Percentiles rank a stretch among this genome's conserved stretches.
Evolutionary conservation across 2,113 vertebrate genomes (phyloP).

Genomic region (Lepisosteus oculatus): DNA sequence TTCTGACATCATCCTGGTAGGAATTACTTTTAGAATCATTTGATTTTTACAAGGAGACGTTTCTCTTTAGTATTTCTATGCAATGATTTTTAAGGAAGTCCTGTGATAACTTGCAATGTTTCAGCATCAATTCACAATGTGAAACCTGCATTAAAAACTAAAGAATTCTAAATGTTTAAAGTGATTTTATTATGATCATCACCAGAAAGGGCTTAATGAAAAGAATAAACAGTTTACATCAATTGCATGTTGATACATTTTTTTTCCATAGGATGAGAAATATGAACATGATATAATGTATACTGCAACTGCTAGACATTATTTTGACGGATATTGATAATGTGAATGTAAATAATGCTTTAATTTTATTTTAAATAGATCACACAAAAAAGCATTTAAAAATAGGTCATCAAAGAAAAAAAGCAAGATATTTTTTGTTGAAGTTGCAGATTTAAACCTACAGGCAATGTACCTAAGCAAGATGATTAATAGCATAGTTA

Average conservation of each 20-base stretch:
- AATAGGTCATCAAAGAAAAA: constrained; percentile 21
- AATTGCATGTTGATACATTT: too few species aligned
- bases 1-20: neutral
- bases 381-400: too few species aligned
- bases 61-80: neutral
- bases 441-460: constrained; percentile 48
- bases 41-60: neutral
- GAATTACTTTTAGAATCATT: neutral
- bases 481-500: constrained; percentile 62
- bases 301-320: too few species aligned
- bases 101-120: neutral
- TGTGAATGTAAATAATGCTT: too few species aligned
- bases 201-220: constrained; percentile 24
- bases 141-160: neutral
- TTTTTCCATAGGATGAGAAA: too few species aligned
- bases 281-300: too few species aligned
- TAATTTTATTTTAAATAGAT: too few species aligned
- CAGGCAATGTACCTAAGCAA: constrained; percentile 30
- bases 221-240: constrained; percentile 18
- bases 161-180: neutral
- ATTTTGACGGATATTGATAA: too few species aligned
- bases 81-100: neutral
- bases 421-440: constrained; percentile 43
- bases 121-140: neutral
- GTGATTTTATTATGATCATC: neutral